A percentile compares a stretch with the other conserved stretches of the same genome.
Conservation (phyloP, 2,888 invertebrate genomes). For the Andrena bucephala region DNA sequence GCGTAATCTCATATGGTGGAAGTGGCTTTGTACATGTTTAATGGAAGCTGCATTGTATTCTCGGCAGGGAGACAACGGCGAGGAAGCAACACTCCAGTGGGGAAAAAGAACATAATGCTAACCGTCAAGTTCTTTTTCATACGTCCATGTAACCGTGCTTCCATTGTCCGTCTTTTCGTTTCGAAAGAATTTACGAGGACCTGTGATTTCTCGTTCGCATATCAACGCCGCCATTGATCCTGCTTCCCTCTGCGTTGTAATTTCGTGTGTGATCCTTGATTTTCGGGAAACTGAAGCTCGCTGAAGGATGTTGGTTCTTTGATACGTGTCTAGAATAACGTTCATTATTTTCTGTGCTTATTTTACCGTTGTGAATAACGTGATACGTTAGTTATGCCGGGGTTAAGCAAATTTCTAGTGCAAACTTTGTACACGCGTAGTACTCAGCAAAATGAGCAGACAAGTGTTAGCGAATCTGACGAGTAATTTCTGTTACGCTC, state of each 20-base stretch:
- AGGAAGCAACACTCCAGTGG: conserved; percentile 42
- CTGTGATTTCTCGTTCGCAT: neutral
- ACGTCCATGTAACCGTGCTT: conserved; percentile 14
- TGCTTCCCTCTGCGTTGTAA: neutral
- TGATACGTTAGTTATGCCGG: neutral
- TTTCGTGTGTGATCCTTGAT: neutral
- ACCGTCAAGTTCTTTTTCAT: conserved; percentile 30
- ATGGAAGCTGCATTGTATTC: conserved; percentile 18
- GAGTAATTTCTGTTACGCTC: too few species aligned
- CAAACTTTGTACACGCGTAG: too few species aligned
- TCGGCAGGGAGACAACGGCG: conserved; percentile 22
- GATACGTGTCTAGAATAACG: too few species aligned
- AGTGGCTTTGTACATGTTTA: conserved; percentile 18
- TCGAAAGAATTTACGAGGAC: conserved; percentile 22
- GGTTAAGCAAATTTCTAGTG: too few species aligned
- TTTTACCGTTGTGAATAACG: neutral
- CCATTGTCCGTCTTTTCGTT: conserved; percentile 21
- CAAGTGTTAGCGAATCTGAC: too few species aligned
- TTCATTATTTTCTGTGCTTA: too few species aligned
- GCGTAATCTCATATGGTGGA: conserved; percentile 33
- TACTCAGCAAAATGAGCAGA: too few species aligned
- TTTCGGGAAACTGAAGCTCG: neutral
- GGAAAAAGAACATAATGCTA: conserved; percentile 33
- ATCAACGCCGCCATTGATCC: neutral
- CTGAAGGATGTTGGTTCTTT: neutral